Evolutionary conservation across 2,888 invertebrate genomes (phyloP).

Genomic region (Tipula lateralis): DNA sequence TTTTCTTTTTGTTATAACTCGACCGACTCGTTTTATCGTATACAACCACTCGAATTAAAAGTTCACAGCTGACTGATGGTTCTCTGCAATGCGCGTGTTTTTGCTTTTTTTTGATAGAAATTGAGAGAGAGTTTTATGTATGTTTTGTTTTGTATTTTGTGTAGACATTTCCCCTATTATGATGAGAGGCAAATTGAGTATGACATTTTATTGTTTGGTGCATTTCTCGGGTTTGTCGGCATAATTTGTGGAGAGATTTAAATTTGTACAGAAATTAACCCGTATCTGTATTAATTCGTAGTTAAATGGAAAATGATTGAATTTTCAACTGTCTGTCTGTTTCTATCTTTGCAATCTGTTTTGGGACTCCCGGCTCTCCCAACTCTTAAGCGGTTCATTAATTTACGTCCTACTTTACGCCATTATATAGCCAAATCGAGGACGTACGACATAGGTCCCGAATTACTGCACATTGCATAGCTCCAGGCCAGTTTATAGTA

Average conservation of each 20-base stretch:
- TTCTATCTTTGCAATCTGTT: too few species aligned
- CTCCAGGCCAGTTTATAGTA: too few species aligned
- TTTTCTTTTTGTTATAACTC: neutral
- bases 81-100: slow-evolving; percentile 19
- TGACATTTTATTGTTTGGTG: neutral
- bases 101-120: neutral
- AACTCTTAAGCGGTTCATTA: too few species aligned
- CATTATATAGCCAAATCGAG: too few species aligned
- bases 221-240: neutral
- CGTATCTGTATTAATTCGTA: too few species aligned
- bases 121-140: neutral
- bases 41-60: neutral
- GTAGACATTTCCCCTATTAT: neutral
- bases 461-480: too few species aligned
- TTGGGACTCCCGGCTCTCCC: too few species aligned
- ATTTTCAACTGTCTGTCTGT: too few species aligned
- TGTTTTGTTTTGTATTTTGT: neutral
- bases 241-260: neutral
- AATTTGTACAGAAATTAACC: too few species aligned
- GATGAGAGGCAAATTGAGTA: neutral
- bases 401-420: too few species aligned
- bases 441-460: too few species aligned
- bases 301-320: too few species aligned
- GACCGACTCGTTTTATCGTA: neutral
- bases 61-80: neutral